These are phyloP conservation scores for Tetragnatha versicolor DNA, from an alignment of 1,140 invertebrate genomes.

Conservation along the genomic window DNA sequence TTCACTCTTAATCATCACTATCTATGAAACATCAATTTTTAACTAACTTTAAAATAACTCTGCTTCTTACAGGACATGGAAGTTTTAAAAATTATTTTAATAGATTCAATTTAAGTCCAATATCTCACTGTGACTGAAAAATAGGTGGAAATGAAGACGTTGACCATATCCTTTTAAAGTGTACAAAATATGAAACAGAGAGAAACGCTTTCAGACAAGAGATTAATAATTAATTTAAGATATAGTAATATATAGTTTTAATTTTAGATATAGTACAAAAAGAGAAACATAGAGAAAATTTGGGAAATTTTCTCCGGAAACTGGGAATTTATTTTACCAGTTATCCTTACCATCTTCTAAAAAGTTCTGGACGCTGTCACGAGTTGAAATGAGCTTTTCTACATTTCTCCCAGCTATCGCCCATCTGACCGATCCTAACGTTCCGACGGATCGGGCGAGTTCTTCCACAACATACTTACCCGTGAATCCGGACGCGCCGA, in stretches of 20 bases:
- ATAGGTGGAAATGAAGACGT: no score
- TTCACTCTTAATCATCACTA: no score
- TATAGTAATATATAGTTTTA: neutral
- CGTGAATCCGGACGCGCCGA: conserved; percentile 86
- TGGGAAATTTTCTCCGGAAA: neutral
- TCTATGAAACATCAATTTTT: no score
- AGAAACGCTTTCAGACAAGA: neutral
- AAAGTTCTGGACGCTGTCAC: neutral
- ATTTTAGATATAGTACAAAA: neutral
- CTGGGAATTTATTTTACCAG: no score
- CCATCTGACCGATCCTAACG: neutral
- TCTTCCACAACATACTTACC: conserved; percentile 72
- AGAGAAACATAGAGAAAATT: neutral
- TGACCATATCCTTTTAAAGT: no score
- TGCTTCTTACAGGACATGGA: no score
- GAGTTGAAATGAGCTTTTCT: neutral
- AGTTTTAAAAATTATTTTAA: no score
- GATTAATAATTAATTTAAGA: neutral
- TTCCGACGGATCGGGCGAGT: neutral
- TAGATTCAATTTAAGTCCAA: no score
- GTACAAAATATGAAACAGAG: neutral
- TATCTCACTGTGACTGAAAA: no score
- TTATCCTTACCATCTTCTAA: neutral
- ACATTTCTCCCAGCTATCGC: neutral
- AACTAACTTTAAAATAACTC: no score